Evolutionary conservation across 2,888 invertebrate genomes (phyloP).

Genomic region (Muscina levida): DNA sequence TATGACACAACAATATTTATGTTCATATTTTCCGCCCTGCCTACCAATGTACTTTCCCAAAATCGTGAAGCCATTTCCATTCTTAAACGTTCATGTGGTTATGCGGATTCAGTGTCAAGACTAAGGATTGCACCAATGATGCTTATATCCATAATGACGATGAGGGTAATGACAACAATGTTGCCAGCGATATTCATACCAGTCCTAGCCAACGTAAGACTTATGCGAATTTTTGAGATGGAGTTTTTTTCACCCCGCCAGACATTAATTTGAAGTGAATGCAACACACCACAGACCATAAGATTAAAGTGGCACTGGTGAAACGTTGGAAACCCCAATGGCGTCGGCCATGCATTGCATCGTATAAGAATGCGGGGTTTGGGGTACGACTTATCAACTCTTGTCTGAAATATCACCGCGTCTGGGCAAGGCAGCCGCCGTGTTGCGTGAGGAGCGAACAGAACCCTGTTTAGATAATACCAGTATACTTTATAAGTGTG

Average conservation of each 20-base stretch:
- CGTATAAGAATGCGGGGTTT: no score
- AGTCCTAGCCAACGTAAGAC: conserved; percentile 2
- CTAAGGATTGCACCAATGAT: neutral
- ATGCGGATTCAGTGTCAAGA: conserved; percentile 7
- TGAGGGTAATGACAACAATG: conserved; percentile 32
- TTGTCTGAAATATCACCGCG: conserved; percentile 24
- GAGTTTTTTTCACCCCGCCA: neutral
- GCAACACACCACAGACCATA: conserved; percentile 9
- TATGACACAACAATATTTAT: neutral
- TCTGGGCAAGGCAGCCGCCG: conserved; percentile 1
- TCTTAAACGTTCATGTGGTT: neutral
- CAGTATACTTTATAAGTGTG: neutral
- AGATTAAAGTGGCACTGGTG: conserved; percentile 1
- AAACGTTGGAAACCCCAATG: conserved; percentile 20
- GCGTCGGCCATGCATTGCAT: no score
- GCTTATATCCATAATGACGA: conserved; percentile 20
- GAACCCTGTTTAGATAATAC: neutral
- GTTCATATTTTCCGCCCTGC: neutral
- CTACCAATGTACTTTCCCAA: conserved; percentile 8
- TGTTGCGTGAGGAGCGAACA: conserved; percentile 1
- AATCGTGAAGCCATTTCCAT: conserved; percentile 14
- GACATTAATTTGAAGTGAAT: conserved; percentile 25
- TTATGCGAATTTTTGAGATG: neutral
- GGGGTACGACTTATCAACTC: neutral
- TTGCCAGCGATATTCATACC: neutral